Evolutionary conservation across 2,797 vertebrate genomes (phyloP).

Genomic region (Crocidura indochinensis): DNA sequence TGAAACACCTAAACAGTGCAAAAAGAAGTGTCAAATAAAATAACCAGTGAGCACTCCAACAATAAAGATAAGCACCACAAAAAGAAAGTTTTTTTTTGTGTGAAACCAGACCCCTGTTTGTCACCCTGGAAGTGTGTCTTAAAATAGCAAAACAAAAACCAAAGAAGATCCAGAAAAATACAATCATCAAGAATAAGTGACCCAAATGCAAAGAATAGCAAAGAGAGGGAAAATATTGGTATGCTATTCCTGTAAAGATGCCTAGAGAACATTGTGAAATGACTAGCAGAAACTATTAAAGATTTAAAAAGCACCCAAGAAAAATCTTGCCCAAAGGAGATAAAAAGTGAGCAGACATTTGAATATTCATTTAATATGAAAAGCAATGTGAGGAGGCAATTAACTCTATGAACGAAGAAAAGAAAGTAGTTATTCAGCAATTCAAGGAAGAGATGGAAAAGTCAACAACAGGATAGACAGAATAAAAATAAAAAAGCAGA

Average conservation of each 20-base stretch:
- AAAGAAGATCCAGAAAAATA: not conserved
- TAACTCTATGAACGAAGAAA: not conserved
- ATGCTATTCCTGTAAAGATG: not conserved
- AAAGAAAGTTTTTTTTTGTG: not conserved
- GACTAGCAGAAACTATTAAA: not conserved
- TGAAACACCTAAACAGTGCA: too few relatives aligned
- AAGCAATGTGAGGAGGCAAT: not conserved
- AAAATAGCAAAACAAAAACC: too few relatives aligned
- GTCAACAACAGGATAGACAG: not conserved
- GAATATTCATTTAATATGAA: not conserved
- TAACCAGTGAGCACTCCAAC: too few relatives aligned
- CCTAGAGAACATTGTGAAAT: not conserved
- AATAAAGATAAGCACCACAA: too few relatives aligned
- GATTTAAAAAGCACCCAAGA: not conserved
- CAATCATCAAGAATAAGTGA: not conserved
- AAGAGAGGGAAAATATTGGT: not conserved
- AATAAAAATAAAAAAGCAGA: not conserved
- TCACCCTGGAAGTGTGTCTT: too few relatives aligned
- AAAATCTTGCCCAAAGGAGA: not conserved
- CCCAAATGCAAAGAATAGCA: not conserved
- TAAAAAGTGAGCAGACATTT: not conserved
- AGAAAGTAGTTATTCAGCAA: not conserved
- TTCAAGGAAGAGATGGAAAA: constrained; percentile 12
- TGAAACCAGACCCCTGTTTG: not conserved
- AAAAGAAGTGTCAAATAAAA: too few relatives aligned